phyloP scores from a whole-genome alignment of 2,888 invertebrate genomes.

The Molorchus minor region DNA sequence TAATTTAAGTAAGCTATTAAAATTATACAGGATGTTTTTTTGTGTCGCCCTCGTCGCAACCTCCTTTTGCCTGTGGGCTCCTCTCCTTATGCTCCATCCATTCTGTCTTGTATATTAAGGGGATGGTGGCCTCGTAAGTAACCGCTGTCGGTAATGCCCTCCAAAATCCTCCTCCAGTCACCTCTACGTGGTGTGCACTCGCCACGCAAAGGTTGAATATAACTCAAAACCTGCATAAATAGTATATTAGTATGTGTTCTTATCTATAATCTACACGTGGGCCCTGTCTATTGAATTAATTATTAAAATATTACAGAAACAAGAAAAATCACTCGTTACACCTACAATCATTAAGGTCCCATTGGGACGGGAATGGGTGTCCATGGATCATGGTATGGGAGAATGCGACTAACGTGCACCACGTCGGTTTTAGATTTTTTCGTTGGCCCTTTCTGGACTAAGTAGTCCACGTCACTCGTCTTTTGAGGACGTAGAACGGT shows the following conservation, averaged over 20 bases:
- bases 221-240: not conserved
- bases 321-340: not conserved
- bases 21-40: conserved; percentile 2
- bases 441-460: conserved; percentile 25
- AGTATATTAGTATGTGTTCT: not conserved
- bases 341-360: too few species aligned
- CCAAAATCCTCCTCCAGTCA: conserved; percentile 33
- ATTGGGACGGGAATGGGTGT: conserved; percentile 14
- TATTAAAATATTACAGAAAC: not conserved
- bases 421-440: conserved; percentile 28
- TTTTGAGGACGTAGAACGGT: conserved; percentile 39
- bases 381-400: conserved; percentile 40
- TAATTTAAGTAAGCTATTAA: not conserved
- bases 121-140: conserved; percentile 33
- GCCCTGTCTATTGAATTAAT: too few species aligned
- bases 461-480: conserved; percentile 36
- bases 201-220: not conserved
- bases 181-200: conserved; percentile 9
- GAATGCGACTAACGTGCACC: conserved; percentile 36
- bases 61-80: too few species aligned
- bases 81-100: conserved; percentile 18
- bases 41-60: too few species aligned
- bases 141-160: conserved; percentile 27
- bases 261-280: too few species aligned
- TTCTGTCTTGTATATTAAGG: conserved; percentile 24